A percentile compares a stretch with the other conserved stretches of the same genome.
Conservation (phyloP, 1,140 invertebrate species). For the Cydia pomonella region DNA sequence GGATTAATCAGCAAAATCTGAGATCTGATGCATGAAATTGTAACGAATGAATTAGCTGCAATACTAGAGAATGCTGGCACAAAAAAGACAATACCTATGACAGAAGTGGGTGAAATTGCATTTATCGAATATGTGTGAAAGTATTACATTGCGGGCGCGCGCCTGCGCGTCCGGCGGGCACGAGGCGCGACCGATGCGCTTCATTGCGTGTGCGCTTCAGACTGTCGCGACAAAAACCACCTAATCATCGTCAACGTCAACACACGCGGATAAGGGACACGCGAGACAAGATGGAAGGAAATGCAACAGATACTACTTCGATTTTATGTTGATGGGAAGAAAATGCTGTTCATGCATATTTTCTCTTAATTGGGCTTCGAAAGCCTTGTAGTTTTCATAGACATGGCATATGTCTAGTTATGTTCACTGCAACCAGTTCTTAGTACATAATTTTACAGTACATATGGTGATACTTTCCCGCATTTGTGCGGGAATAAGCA, state of each 20-base stretch:
- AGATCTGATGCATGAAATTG: slow-evolving; percentile 16
- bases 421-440: too few relatives aligned
- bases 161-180: slow-evolving; percentile 47
- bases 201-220: slow-evolving; percentile 44
- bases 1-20: slow-evolving; percentile 12
- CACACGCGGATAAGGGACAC: slow-evolving; percentile 12
- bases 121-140: slow-evolving; percentile 64
- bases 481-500: too few relatives aligned
- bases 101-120: slow-evolving; percentile 60
- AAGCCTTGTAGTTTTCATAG: background rate
- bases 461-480: too few relatives aligned
- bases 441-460: too few relatives aligned
- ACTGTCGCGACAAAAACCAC: slow-evolving; percentile 15
- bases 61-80: slow-evolving; percentile 12
- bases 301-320: background rate
- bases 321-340: slow-evolving; percentile 12
- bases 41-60: slow-evolving; percentile 12
- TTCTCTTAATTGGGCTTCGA: background rate
- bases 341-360: background rate
- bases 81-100: slow-evolving; percentile 28
- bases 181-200: slow-evolving; percentile 57
- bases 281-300: slow-evolving; percentile 14
- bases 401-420: too few relatives aligned
- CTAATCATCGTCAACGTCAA: slow-evolving; percentile 24
- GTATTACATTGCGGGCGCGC: slow-evolving; percentile 51